Base-by-base conservation (phyloP, 2,888 invertebrate species). In the Thelaira solivaga region DNA sequence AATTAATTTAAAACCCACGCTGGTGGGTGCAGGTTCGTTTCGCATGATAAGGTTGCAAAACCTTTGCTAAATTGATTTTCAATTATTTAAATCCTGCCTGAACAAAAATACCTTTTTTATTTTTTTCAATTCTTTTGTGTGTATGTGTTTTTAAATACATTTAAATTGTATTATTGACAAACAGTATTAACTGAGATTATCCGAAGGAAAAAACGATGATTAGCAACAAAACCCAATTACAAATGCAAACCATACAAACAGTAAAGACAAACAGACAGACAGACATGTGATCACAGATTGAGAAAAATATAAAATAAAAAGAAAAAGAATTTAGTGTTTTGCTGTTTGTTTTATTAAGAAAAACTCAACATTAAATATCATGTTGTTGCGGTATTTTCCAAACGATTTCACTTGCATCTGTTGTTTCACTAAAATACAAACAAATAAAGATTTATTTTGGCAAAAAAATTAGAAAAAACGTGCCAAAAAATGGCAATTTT, bases 181-280 rank as follows among this genome's bases (percentile, higher is more conserved):
- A 86, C 86, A 86, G 86, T 61, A 86, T 86, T 86, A 86, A 83
- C 83, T 82, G 81, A 82, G 87, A 86, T 87, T 83, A 86, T 80
- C 86, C 84, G 85, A 83, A 84, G 86, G 87, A 86, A 85, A 84
- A 84, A 84, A 82, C 84, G 84, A 85, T 87, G 86, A 86, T 83
- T 83, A 84, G 81, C 82, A 85, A 84, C 78, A 78, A 86, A 86
- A 86, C 86, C 86, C 87, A 86, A 87, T 86, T 86, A 86, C 86
- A 69, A 34, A 51, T 13, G 65, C 68, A 64, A 69, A 73, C 55
- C 61, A 55, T 55, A 67, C 64, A 73, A 65, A 73, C 57, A 73
- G 34, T 31, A 34, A 29, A 10, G 8, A 41, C 71, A 51, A 16
- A 43, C 51, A 41, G 41, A 24, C 4, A 7, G 8, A 36, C 20